These are phyloP conservation scores for Etia nguti DNA, from an alignment of 2,113 vertebrate genomes.

Conservation along the genomic window DNA sequence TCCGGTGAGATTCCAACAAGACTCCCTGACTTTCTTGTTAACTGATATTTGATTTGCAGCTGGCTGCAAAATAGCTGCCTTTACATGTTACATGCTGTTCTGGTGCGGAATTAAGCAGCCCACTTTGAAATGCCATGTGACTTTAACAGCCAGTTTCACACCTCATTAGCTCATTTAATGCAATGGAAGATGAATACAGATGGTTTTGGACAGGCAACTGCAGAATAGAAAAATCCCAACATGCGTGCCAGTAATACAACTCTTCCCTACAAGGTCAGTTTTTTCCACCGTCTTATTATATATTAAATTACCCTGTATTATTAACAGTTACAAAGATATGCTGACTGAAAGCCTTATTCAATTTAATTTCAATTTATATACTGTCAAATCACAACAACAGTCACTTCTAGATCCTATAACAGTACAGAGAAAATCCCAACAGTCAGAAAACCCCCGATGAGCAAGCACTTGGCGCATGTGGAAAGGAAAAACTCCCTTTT, in stretches of 20 bases:
- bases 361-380: not conserved
- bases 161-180: slow-evolving; percentile 50
- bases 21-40: slow-evolving; percentile 38
- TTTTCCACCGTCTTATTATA: not conserved
- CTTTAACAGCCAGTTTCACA: slow-evolving; percentile 56
- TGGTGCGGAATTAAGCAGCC: not conserved
- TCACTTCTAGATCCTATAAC: not conserved
- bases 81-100: slow-evolving; percentile 31
- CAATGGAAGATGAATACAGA: slow-evolving; percentile 27
- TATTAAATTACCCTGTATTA: not conserved
- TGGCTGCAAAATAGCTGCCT: slow-evolving; percentile 36
- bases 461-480: not conserved
- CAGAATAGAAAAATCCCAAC: not conserved
- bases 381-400: not conserved
- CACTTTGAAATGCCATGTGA: slow-evolving; percentile 36
- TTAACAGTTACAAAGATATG: not conserved
- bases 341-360: not conserved
- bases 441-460: rapidly evolving
- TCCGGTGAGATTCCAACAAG: slow-evolving; percentile 28
- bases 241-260: not conserved
- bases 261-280: not conserved
- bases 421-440: not conserved
- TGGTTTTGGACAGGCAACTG: slow-evolving; percentile 3
- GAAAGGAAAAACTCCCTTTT: not conserved
- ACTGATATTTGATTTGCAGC: slow-evolving; percentile 56